Evolutionary conservation across 37 sponge, comb jelly and placozoan species (phyloP).

Genomic region (Hormiphora californensis): DNA sequence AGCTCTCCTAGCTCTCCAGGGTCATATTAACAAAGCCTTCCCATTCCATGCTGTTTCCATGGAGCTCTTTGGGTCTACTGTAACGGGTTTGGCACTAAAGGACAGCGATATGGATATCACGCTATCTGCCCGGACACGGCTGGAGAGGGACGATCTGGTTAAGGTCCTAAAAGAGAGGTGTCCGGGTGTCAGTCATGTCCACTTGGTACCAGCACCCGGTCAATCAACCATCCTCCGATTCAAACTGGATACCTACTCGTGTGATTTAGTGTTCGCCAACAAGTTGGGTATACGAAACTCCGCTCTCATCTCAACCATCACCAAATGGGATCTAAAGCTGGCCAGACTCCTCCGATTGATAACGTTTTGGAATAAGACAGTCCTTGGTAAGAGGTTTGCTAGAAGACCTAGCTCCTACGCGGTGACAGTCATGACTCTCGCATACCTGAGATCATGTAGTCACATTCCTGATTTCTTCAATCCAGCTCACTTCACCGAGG

Average conservation of each 20-base stretch:
- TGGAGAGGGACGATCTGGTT: slow-evolving; percentile 19
- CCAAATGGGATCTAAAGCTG: background rate
- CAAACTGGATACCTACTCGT: slow-evolving; percentile 18
- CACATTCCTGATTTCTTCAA: slow-evolving; percentile 8
- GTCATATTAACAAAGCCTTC: background rate
- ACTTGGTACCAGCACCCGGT: slow-evolving; percentile 27
- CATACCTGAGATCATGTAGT: background rate
- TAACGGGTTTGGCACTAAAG: background rate
- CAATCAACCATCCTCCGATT: slow-evolving; percentile 15
- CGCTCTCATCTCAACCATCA: background rate
- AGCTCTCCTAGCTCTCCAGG: background rate
- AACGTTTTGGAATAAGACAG: background rate
- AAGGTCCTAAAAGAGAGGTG: slow-evolving; percentile 24
- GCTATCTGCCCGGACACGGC: background rate
- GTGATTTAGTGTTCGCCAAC: slow-evolving; percentile 24
- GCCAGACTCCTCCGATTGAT: background rate
- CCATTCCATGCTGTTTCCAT: background rate
- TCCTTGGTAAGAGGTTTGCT: slow-evolving; percentile 11
- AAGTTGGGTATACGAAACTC: background rate
- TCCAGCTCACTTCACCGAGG: background rate
- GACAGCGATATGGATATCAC: slow-evolving; percentile 27
- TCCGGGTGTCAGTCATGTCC: slow-evolving; percentile 41
- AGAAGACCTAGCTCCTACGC: slow-evolving; percentile 37
- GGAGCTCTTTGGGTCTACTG: slow-evolving; percentile 6
- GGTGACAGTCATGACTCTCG: slow-evolving; percentile 22